Conservation (phyloP, 2,888 invertebrate species). For the Athrips mouffetella region DNA sequence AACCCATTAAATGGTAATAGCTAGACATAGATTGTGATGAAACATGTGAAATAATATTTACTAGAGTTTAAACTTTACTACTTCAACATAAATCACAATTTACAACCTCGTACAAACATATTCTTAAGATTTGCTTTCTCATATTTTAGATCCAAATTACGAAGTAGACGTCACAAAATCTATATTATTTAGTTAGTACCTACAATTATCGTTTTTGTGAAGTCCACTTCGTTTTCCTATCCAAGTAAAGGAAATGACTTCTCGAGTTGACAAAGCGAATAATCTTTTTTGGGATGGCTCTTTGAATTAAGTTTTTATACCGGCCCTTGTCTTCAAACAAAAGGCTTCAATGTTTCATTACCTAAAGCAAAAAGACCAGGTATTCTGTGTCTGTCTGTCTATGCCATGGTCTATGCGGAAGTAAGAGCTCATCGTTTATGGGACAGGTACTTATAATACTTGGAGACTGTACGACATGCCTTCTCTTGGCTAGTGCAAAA, state of each 20-base stretch:
- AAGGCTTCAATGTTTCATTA: not conserved
- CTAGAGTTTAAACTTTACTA: too few species aligned
- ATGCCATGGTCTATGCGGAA: conserved; percentile 11
- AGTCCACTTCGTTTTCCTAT: not conserved
- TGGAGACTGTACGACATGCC: not conserved
- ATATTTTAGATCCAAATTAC: too few species aligned
- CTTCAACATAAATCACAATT: too few species aligned
- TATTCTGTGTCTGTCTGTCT: conserved; percentile 3
- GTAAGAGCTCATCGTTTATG: conserved; percentile 1
- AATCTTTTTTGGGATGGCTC: not conserved
- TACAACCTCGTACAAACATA: too few species aligned
- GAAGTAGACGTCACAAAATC: too few species aligned
- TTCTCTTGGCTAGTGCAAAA: not conserved
- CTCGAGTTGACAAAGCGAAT: not conserved
- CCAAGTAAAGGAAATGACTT: not conserved
- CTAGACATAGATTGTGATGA: not conserved
- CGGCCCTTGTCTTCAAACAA: not conserved
- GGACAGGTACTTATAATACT: conserved; percentile 20
- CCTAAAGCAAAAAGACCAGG: not conserved
- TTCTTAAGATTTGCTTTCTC: too few species aligned
- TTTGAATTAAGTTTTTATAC: not conserved
- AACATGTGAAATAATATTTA: not conserved
- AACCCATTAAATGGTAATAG: not conserved
- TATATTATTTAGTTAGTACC: too few species aligned
- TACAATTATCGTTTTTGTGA: too few species aligned